phyloP scores from a whole-genome alignment of 1,140 invertebrate species.

The Orius insidiosus region DNA sequence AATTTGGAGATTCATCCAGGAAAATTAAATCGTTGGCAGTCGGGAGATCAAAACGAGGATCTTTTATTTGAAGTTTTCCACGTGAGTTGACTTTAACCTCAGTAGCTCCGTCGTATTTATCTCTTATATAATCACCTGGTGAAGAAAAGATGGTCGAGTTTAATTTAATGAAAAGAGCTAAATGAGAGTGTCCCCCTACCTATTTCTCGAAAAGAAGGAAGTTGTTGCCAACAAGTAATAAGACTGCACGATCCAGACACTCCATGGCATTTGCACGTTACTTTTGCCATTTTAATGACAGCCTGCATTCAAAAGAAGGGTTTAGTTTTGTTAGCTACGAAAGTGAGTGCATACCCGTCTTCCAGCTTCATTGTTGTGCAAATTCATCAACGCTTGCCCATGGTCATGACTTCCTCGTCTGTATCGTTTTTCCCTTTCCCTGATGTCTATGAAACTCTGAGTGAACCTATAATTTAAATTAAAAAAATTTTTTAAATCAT shows the following conservation, averaged over 20 bases:
- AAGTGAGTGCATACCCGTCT: conserved; percentile 50
- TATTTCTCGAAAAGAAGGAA: conserved; percentile 77
- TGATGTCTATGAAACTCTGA: conserved; percentile 76
- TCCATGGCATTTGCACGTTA: conserved; percentile 88
- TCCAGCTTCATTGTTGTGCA: conserved; percentile 89
- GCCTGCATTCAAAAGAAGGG: conserved; percentile 40
- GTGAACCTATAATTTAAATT: conserved; percentile 81
- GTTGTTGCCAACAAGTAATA: conserved; percentile 86
- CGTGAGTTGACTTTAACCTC: conserved; percentile 76
- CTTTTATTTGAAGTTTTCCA: conserved; percentile 55
- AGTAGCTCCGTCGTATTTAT: conserved; percentile 81
- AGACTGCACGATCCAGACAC: conserved; percentile 83
- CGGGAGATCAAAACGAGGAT: conserved; percentile 53
- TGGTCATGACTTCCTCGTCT: conserved; percentile 54
- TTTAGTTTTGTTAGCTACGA: neutral
- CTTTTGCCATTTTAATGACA: conserved; percentile 70
- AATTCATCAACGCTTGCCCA: conserved; percentile 73
- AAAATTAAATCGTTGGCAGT: conserved; percentile 80
- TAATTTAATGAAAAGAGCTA: neutral
- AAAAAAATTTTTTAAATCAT: too few species aligned
- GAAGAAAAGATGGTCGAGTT: neutral
- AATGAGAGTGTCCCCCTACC: conserved; percentile 38
- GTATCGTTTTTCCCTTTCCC: conserved; percentile 45
- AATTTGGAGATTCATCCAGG: conserved; percentile 75
- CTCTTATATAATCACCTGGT: conserved; percentile 67